These are phyloP conservation scores for Rambutsinella grinnellia DNA, from an alignment of 2,888 invertebrate genomes.

Conservation along the genomic window DNA sequence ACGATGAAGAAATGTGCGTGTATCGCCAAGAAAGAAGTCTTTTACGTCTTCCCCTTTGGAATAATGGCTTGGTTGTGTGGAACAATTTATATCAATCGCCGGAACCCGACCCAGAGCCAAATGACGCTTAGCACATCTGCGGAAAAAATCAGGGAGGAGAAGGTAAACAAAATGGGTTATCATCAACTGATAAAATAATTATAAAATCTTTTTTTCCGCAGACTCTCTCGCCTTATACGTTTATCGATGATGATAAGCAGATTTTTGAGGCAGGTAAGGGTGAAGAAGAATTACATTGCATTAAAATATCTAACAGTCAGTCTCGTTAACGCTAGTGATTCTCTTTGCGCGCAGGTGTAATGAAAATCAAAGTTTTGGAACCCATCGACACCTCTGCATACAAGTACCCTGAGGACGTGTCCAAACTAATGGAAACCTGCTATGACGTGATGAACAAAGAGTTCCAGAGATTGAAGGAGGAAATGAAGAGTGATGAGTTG, in stretches of 20 bases:
- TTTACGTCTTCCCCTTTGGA: constrained; percentile 78
- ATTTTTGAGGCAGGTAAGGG: constrained; percentile 59
- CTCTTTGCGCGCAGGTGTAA: too few species aligned
- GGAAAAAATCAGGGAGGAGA: constrained; percentile 72
- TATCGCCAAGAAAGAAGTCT: constrained; percentile 77
- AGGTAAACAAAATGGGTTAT: constrained; percentile 69
- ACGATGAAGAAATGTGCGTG: constrained; percentile 82
- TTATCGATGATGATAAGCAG: constrained; percentile 60
- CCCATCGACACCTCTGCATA: constrained; percentile 83
- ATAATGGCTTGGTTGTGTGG: constrained; percentile 77
- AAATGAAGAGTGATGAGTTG: too few species aligned
- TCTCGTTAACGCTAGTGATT: too few species aligned
- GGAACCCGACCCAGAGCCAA: constrained; percentile 59
- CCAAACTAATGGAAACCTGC: constrained; percentile 78
- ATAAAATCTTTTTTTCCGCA: too few species aligned
- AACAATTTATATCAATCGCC: constrained; percentile 69
- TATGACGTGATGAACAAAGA: constrained; percentile 76
- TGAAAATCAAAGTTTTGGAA: constrained; percentile 82
- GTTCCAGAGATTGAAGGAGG: constrained; percentile 24
- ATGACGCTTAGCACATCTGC: constrained; percentile 72
- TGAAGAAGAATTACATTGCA: too few species aligned
- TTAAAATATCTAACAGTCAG: too few species aligned
- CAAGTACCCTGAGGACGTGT: constrained; percentile 76
- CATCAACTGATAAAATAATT: too few species aligned
- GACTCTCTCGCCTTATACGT: constrained; percentile 77